These are phyloP conservation scores for Nesoenas mayeri DNA, from an alignment of 2,113 vertebrate genomes.

Conservation along the genomic window DNA sequence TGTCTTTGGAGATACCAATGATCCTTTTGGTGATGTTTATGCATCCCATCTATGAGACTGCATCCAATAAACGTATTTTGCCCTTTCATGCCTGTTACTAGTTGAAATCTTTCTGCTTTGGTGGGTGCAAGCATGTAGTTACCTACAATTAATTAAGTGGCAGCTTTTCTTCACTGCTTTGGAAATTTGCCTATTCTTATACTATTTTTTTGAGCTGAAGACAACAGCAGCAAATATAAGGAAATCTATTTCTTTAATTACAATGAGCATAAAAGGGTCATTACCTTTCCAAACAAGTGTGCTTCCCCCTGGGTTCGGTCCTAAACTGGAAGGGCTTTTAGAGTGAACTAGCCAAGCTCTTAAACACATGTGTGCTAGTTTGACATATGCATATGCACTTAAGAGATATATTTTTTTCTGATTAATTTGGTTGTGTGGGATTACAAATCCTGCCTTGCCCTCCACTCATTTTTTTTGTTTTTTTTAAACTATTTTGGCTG, in stretches of 20 bases:
- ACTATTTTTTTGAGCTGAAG: neutral
- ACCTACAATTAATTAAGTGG: neutral
- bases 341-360: neutral
- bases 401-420: slow-evolving; percentile 8
- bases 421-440: neutral
- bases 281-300: neutral
- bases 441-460: slow-evolving; percentile 7
- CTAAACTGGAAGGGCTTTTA: neutral
- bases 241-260: neutral
- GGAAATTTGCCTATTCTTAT: neutral
- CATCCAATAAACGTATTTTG: neutral
- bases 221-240: neutral
- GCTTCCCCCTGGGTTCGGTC: neutral
- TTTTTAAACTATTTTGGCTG: neutral
- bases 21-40: neutral
- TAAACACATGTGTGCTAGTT: neutral
- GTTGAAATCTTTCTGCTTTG: neutral
- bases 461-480: too few species aligned
- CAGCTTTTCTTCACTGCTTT: neutral
- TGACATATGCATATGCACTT: neutral
- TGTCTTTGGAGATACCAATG: neutral
- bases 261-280: neutral
- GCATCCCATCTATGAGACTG: neutral
- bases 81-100: neutral
- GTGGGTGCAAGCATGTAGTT: neutral